phyloP scores from a whole-genome alignment of 2,797 vertebrate genomes.

The Falco biarmicus region DNA sequence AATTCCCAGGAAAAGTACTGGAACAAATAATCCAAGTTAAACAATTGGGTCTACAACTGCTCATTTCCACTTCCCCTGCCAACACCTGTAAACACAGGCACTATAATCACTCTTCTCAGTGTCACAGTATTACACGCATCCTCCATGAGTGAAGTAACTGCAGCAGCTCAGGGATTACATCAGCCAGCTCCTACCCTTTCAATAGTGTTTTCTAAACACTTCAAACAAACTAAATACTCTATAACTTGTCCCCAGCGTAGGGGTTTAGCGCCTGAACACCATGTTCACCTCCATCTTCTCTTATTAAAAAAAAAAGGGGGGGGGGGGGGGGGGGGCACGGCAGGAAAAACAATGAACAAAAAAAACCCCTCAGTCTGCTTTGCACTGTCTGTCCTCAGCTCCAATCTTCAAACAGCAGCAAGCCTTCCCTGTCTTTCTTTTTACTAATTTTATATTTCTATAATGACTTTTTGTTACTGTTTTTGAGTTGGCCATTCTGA shows the following conservation, averaged over 20 bases:
- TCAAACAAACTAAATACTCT: not conserved
- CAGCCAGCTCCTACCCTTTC: not conserved
- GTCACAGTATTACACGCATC: not conserved
- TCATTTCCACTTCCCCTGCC: not conserved
- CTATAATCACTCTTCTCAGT: not conserved
- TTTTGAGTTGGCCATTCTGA: not conserved
- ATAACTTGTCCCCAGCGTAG: not conserved
- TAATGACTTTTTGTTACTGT: not conserved
- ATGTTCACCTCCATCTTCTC: not conserved
- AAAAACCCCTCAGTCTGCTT: not conserved
- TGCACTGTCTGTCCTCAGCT: not conserved
- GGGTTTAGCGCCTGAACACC: not conserved
- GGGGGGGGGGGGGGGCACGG: not conserved
- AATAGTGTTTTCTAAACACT: not conserved
- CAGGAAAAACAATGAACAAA: not conserved
- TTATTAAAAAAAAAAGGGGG: not conserved
- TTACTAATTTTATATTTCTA: not conserved
- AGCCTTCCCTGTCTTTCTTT: not conserved
- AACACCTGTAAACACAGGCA: not conserved
- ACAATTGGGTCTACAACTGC: not conserved
- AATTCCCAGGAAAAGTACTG: not conserved
- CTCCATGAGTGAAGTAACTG: not conserved
- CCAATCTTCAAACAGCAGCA: not conserved
- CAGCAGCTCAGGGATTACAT: constrained; percentile 26
- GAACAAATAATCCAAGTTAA: not conserved